Evolutionary conservation across 2,113 vertebrate genomes (phyloP).

Genomic region (Chelonoidis abingdonii): DNA sequence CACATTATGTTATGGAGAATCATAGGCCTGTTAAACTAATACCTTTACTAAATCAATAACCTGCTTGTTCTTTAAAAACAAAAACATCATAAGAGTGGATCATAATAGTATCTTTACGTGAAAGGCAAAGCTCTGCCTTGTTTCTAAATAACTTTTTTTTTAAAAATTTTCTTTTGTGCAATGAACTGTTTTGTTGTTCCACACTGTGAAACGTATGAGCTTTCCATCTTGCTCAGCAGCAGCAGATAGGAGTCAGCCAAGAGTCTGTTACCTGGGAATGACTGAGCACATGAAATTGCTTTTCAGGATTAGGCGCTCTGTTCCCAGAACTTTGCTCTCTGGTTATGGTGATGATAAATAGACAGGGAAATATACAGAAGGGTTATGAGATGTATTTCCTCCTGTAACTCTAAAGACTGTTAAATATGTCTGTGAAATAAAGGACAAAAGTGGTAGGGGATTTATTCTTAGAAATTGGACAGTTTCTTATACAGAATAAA

Average conservation of each 20-base stretch:
- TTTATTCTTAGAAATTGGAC: neutral
- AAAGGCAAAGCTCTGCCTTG: neutral
- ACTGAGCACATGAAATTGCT: conserved; percentile 2
- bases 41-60: neutral
- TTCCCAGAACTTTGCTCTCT: conserved; percentile 10
- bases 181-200: neutral
- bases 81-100: neutral
- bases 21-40: neutral
- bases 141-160: neutral
- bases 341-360: neutral
- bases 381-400: neutral
- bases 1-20: neutral
- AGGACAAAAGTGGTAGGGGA: neutral
- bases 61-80: neutral
- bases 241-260: neutral
- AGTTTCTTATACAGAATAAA: neutral
- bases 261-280: neutral
- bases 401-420: neutral
- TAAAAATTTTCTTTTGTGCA: too few relatives aligned
- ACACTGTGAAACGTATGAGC: neutral
- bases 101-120: neutral
- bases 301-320: neutral
- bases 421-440: neutral
- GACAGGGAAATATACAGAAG: conserved; percentile 10
- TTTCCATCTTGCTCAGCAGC: conserved; percentile 16